phyloP scores from a whole-genome alignment of 2,113 vertebrate genomes.

The Vireo altiloquus region DNA sequence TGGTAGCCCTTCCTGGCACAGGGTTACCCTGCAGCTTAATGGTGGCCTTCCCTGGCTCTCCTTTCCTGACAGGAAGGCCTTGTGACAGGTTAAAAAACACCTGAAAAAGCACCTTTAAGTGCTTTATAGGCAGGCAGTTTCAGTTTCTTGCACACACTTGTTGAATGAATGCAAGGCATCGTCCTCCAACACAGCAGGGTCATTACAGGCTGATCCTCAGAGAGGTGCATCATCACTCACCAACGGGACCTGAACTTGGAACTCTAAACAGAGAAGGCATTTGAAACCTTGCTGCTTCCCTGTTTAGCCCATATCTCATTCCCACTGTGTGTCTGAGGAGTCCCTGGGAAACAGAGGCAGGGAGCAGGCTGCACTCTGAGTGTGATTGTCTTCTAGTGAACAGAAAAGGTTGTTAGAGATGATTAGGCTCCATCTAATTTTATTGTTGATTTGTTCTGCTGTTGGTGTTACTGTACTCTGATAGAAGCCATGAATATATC shows the following conservation, averaged over 20 bases:
- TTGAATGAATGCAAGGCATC: not conserved
- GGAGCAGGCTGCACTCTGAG: not conserved
- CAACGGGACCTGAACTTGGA: accelerated
- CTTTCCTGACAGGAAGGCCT: not conserved
- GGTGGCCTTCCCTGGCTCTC: not conserved
- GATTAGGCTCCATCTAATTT: not conserved
- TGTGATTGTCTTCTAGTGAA: not conserved
- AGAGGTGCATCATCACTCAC: not conserved
- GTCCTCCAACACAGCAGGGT: not conserved
- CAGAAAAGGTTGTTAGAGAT: not conserved
- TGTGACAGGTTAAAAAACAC: not conserved
- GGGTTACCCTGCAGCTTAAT: not conserved
- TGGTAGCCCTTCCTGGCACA: accelerated
- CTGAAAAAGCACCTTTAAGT: not conserved
- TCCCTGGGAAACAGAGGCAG: not conserved
- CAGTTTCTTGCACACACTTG: accelerated
- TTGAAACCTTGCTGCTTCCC: not conserved
- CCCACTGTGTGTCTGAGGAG: not conserved
- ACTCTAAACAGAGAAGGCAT: not conserved
- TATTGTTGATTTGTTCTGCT: not conserved
- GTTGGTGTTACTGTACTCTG: not conserved
- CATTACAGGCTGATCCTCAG: not conserved
- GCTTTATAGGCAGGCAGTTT: not conserved
- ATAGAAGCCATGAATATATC: not conserved
- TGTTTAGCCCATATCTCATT: not conserved